Conservation (phyloP, 2,113 vertebrate genomes). For the Azemiops feae region DNA sequence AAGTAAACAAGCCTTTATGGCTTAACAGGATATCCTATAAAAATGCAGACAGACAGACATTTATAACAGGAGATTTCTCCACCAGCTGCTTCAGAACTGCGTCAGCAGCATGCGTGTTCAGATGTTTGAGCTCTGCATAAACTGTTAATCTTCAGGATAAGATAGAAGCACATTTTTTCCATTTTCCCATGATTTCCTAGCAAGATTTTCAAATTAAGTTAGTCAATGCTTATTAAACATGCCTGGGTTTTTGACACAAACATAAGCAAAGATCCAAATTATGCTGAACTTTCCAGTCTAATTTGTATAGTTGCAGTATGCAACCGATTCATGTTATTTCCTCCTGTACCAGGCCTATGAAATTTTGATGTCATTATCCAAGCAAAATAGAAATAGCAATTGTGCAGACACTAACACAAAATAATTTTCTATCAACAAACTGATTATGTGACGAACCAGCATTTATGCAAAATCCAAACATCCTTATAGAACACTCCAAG, state of each 20-base stretch:
- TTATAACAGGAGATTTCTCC: slow-evolving; percentile 30
- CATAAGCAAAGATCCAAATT: slow-evolving; percentile 44
- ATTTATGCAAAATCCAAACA: fast-evolving
- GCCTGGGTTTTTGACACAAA: slow-evolving; percentile 37
- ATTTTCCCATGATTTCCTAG: slow-evolving; percentile 59
- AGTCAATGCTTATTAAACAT: slow-evolving; percentile 46
- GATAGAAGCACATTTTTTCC: slow-evolving; percentile 18
- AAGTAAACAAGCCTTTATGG: slow-evolving; percentile 51
- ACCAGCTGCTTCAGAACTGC: slow-evolving; percentile 37
- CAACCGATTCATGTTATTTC: slow-evolving; percentile 26
- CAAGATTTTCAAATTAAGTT: slow-evolving; percentile 54
- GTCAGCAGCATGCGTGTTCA: fast-evolving
- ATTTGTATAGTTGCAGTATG: slow-evolving; percentile 33
- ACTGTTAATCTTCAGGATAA: slow-evolving; percentile 38
- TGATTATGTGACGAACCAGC: slow-evolving; percentile 46
- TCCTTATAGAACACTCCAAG: background rate
- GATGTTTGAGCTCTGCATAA: background rate
- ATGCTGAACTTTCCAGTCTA: slow-evolving; percentile 42
- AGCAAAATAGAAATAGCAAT: slow-evolving; percentile 47
- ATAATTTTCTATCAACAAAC: slow-evolving; percentile 61
- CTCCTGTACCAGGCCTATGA: slow-evolving; percentile 1
- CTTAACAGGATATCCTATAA: slow-evolving; percentile 41
- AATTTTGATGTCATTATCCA: slow-evolving; percentile 39
- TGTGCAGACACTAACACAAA: slow-evolving; percentile 55
- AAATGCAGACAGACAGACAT: slow-evolving; percentile 33